Base-by-base conservation (phyloP, 2,797 vertebrate genomes). In the Manis javanica region DNA sequence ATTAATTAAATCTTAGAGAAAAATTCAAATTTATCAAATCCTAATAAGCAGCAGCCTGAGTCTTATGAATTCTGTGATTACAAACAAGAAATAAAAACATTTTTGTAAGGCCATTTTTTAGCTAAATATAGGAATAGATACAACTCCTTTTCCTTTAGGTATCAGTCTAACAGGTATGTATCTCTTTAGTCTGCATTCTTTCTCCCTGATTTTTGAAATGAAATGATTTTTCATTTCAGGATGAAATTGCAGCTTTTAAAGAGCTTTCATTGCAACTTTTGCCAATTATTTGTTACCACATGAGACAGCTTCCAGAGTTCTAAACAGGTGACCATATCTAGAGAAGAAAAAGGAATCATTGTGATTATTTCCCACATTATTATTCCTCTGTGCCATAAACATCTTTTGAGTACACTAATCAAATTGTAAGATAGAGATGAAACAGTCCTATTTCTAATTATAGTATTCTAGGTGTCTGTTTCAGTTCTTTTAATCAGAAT, bases 401-500 rank as follows among this genome's bases (percentile, higher is more conserved):
- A 37, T 87, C 57, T 97, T 98, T 96, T 93, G 63, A 97, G 83
- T 90, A 90, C 2, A 31, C 53, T 96, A 96, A 97, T 96, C 93
- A 96, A 91, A 77, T 84, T 96, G 66, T 95, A 94, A 97, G 84
- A 96, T 68, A 63, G 89, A 96, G 57, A 89, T 84, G 86, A 98
- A 96, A 85, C 49, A 75, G 84, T 46, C 31, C 53, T 98, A 94
- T 97, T 97, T 97, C 92, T 96, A 97, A 98, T 97, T 92, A 97
- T 9, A 92, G 57, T 95, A 12, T 95, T 81, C 94, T 97, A 97
- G 84, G 69, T 84, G 24, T 68, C 75, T n/a, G 0, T 88, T 96
- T 97, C 85, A 71, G 82, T 96, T 98, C 78, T 97, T 98, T 94
- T 95, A 82, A 97, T 96, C 97, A 93, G 94, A 96, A 90, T 81